These are phyloP conservation scores for Venturia canescens DNA, from an alignment of 1,140 invertebrate species.

Conservation along the genomic window DNA sequence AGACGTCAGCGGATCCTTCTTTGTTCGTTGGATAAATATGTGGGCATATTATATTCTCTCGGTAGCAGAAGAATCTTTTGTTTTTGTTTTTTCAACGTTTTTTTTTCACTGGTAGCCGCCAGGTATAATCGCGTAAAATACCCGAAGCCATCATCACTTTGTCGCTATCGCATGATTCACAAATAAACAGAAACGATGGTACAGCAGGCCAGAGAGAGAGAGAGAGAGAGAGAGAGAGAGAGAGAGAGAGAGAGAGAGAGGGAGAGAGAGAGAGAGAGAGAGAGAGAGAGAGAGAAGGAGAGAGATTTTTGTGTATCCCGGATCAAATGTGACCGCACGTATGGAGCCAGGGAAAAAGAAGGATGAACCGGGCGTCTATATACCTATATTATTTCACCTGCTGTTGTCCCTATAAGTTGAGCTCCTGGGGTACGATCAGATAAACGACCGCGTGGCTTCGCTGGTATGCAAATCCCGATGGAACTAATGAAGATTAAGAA, in stretches of 20 bases:
- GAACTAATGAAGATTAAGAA: slow-evolving; percentile 62
- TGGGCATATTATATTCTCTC: neutral
- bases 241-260: too few relatives aligned
- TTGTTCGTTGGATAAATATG: slow-evolving; percentile 31
- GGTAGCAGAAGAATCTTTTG: neutral
- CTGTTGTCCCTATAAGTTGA: slow-evolving; percentile 49
- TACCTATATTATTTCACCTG: slow-evolving; percentile 55
- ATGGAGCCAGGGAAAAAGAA: neutral
- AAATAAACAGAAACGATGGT: neutral
- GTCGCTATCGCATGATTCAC: neutral
- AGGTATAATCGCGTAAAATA: slow-evolving; percentile 16
- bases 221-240: too few relatives aligned
- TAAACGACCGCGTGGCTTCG: slow-evolving; percentile 48
- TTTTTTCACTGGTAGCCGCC: neutral
- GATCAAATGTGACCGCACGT: neutral
- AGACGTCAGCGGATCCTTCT: slow-evolving; percentile 21
- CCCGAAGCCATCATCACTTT: slow-evolving; percentile 1
- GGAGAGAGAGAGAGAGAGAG: too few relatives aligned
- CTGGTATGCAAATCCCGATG: slow-evolving; percentile 57
- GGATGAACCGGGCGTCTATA: slow-evolving; percentile 40
- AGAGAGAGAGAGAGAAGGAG: too few relatives aligned
- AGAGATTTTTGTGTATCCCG: neutral
- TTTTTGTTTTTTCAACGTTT: neutral
- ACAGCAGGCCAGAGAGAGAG: too few relatives aligned
- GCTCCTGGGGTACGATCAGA: slow-evolving; percentile 53